Conservation (phyloP, 2,888 invertebrate species). For the Tiliacea citrago region DNA sequence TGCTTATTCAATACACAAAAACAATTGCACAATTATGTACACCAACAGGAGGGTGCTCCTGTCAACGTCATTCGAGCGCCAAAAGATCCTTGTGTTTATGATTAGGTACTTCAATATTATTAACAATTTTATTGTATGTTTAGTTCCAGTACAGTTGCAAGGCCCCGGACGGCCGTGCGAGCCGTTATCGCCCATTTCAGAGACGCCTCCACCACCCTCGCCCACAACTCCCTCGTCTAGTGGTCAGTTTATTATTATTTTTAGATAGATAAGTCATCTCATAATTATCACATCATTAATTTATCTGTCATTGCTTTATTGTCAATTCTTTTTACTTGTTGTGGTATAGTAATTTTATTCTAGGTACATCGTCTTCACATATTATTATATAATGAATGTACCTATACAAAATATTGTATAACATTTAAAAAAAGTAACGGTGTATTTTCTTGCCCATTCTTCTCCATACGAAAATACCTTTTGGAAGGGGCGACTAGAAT, state of each 20-base stretch:
- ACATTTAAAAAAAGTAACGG: too few relatives aligned
- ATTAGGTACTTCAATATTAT: not conserved
- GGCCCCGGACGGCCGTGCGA: conserved; percentile 87
- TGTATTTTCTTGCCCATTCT: too few relatives aligned
- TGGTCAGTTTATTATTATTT: conserved; percentile 75
- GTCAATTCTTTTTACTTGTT: too few relatives aligned
- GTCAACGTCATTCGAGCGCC: not conserved
- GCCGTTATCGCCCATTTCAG: conserved; percentile 96
- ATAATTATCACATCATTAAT: too few relatives aligned
- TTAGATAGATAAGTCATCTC: too few relatives aligned
- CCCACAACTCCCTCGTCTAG: conserved; percentile 89
- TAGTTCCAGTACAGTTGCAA: conserved; percentile 88
- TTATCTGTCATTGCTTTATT: too few relatives aligned
- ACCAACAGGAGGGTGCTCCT: not conserved
- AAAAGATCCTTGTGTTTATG: not conserved
- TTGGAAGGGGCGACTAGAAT: too few relatives aligned
- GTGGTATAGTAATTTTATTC: too few relatives aligned
- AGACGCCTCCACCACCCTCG: conserved; percentile 93
- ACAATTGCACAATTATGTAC: not conserved
- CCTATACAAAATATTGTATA: too few relatives aligned
- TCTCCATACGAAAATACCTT: too few relatives aligned
- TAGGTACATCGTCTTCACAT: too few relatives aligned
- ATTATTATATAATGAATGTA: too few relatives aligned
- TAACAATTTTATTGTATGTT: conserved; percentile 23
- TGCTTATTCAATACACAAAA: not conserved